Evolutionary conservation across 2,113 vertebrate genomes (phyloP), one percentile per base, ranked within the genome.

Genomic region (Neofelis nebulosa): DNA sequence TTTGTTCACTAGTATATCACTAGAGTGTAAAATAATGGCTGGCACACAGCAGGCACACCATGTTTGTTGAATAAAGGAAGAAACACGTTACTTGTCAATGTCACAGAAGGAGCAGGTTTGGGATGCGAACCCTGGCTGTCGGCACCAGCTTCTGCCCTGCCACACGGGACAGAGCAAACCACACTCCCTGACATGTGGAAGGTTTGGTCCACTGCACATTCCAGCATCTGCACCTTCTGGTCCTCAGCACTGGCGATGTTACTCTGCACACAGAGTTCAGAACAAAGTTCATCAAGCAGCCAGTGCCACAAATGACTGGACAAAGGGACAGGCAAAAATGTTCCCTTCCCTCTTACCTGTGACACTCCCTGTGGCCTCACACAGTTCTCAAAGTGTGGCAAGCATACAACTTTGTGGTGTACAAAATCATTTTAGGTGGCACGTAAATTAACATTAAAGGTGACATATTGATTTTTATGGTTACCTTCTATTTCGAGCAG

Each of bases 401-500:
- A 38, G 31, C 52, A 19, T 9, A 23, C 38, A 61, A 38, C 13
- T 33, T n/a, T 21, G 31, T 4, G 2, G 79, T 10, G 3, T 23
- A 25, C 15, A 11, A 63, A 88, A 79, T 90, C 69, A 57, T 16
- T 78, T 84, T 66, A 76, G 66, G 19, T 33, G n/a, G 71, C 86
- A 78, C 21, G 31, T 52, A 92, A 91, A 68, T n/a, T 52, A 80
- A 95, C 55, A 80, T 57, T 48, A 92, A 27, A 74, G 23, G 31
- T 90, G 52, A 85, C 6, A 29, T 12, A 52, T 8, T 68, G 61
- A 91, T 76, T 84, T 79, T 73, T 95, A 76, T 74, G 38, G 12
- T 52, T 89, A 84, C 88, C 76, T 92, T 97, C 73, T 61, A 76
- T 78, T 74, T 79, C 5, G 11, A 73, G 69, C n/a, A 89, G 71